A percentile compares a stretch with the other conserved stretches of the same genome.
Evolutionary conservation across 2,888 invertebrate genomes (phyloP).

Genomic region (Volucella zonaria): DNA sequence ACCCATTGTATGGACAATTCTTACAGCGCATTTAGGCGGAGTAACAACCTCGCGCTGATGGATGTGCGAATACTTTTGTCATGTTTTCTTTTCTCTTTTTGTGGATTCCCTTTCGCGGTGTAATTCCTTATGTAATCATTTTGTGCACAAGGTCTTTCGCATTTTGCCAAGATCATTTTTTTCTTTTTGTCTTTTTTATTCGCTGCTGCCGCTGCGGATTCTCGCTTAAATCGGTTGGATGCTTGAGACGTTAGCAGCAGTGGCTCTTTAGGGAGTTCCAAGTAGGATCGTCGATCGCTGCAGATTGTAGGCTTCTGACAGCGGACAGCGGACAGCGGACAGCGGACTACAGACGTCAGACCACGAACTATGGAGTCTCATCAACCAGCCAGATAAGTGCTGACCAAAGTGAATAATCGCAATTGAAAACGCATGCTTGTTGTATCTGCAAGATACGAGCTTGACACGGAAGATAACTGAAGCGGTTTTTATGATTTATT

Average conservation of each 20-base stretch:
- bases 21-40: constrained; percentile 46
- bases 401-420: constrained; percentile 48
- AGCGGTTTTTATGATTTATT: constrained; percentile 58
- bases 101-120: constrained; percentile 53
- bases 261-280: constrained; percentile 18
- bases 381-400: constrained; percentile 35
- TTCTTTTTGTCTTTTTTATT: constrained; percentile 2
- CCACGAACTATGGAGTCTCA: constrained; percentile 7
- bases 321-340: neutral
- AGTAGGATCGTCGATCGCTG: constrained; percentile 15
- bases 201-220: constrained; percentile 8
- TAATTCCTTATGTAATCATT: constrained; percentile 68
- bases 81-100: constrained; percentile 1
- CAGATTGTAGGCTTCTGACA: neutral
- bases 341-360: neutral
- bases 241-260: constrained; percentile 33
- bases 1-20: constrained; percentile 38
- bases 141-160: constrained; percentile 64
- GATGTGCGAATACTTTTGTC: constrained; percentile 60
- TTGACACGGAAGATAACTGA: constrained; percentile 60
- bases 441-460: constrained; percentile 47
- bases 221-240: constrained; percentile 57
- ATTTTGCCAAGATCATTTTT: constrained; percentile 48
- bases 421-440: constrained; percentile 48
- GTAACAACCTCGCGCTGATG: constrained; percentile 53